Percentiles rank a stretch among this genome's conserved stretches.
These are phyloP conservation scores for Pediacus dermestoides DNA, from an alignment of 2,888 invertebrate genomes.

Conservation along the genomic window DNA sequence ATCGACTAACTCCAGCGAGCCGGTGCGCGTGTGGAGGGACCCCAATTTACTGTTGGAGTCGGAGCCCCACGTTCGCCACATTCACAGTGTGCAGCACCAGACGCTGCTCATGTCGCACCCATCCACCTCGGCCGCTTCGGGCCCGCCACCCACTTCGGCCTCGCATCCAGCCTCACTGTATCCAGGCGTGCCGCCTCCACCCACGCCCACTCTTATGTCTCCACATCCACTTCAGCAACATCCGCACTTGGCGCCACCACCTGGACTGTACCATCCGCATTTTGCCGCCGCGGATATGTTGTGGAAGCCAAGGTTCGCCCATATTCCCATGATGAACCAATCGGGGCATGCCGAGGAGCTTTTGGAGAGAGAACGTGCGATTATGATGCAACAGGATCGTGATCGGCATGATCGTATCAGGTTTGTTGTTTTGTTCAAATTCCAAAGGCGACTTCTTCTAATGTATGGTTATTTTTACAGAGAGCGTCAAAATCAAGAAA, in stretches of 20 bases:
- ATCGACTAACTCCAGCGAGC: conserved; percentile 30
- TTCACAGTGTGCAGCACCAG: conserved; percentile 51
- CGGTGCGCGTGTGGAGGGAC: conserved; percentile 57
- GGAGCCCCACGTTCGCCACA: conserved; percentile 57
- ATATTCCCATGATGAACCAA: conserved; percentile 48
- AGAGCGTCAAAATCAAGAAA: conserved; percentile 66
- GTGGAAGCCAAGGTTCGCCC: conserved; percentile 59
- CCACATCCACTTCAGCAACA: conserved; percentile 43
- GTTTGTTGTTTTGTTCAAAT: conserved; percentile 7
- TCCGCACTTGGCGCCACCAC: conserved; percentile 38
- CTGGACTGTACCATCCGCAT: conserved; percentile 38
- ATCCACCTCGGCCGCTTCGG: conserved; percentile 44
- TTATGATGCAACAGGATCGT: no score
- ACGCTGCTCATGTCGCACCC: conserved; percentile 60
- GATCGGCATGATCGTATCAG: no score
- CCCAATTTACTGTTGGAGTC: conserved; percentile 53
- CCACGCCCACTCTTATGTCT: conserved; percentile 46
- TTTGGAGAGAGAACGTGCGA: conserved; percentile 49
- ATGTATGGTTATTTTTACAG: conserved; percentile 40
- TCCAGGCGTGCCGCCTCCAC: conserved; percentile 44
- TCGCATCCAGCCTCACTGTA: conserved; percentile 46
- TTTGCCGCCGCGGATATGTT: conserved; percentile 55
- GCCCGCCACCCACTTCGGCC: conserved; percentile 47
- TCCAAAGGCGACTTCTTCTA: conserved; percentile 22
- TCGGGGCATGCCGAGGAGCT: conserved; percentile 45